Conservation (phyloP, 1,140 invertebrate genomes). For the Diorhabda elongata region DNA sequence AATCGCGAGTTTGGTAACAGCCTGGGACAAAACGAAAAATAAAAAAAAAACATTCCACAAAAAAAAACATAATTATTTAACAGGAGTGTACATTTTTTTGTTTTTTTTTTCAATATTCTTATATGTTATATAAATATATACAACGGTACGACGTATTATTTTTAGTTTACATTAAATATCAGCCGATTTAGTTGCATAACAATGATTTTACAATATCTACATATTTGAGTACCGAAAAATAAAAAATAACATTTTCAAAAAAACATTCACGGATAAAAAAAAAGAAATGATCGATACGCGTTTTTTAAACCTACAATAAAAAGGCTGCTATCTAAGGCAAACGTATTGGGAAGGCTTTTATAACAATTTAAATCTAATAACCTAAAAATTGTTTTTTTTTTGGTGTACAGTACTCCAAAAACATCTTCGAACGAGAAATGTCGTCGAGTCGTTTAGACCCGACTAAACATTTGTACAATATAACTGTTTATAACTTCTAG, state of each 20-base stretch:
- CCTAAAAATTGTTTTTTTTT: neutral
- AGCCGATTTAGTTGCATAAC: constrained; percentile 21
- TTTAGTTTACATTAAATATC: constrained; percentile 18
- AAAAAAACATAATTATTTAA: constrained; percentile 20
- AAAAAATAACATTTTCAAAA: neutral
- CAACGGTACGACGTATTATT: constrained; percentile 16
- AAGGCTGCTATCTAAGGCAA: constrained; percentile 23
- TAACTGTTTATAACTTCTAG: constrained; percentile 14
- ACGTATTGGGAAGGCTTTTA: constrained; percentile 19
- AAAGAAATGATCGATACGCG: constrained; percentile 3
- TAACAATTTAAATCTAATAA: constrained; percentile 21
- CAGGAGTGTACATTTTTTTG: constrained; percentile 20
- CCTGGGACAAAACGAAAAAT: neutral
- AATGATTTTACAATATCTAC: constrained; percentile 24
- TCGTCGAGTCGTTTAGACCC: constrained; percentile 7
- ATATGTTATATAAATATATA: constrained; percentile 18
- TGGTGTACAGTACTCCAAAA: constrained; percentile 17
- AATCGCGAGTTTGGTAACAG: too few relatives aligned
- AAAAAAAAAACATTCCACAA: constrained; percentile 15
- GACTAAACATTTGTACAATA: constrained; percentile 14
- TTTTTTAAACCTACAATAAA: constrained; percentile 17
- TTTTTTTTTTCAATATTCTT: constrained; percentile 6
- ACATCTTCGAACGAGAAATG: constrained; percentile 7
- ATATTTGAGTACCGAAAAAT: constrained; percentile 17
- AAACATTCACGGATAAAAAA: constrained; percentile 16